A percentile compares a stretch with the other conserved stretches of the same genome.
Evolutionary conservation across 2,113 vertebrate genomes (phyloP).

Genomic region (Piprites chloris): DNA sequence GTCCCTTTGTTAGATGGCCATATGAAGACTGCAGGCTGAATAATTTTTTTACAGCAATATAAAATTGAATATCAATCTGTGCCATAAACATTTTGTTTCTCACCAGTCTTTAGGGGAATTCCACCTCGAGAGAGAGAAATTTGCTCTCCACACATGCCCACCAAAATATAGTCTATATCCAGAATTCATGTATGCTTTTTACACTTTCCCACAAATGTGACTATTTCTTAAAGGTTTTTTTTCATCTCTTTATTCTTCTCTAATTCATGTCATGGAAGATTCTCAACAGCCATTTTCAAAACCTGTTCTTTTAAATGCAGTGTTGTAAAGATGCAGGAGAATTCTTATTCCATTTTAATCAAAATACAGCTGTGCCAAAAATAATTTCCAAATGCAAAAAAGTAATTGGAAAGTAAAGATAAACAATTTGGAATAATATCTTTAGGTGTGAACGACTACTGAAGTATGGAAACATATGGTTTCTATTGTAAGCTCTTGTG

Average conservation of each 20-base stretch:
- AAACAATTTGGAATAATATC: background rate
- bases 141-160: fast-evolving
- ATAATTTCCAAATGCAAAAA: background rate
- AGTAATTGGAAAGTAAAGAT: background rate
- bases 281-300: background rate
- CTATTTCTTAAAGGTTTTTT: background rate
- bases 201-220: background rate
- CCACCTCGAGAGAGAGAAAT: background rate
- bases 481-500: background rate
- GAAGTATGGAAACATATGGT: background rate
- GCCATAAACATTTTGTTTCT: background rate
- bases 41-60: background rate
- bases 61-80: background rate
- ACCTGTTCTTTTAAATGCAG: background rate
- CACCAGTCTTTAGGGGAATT: background rate
- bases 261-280: background rate
- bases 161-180: background rate
- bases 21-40: background rate
- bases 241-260: background rate
- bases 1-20: background rate
- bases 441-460: background rate
- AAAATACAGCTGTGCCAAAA: background rate
- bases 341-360: background rate
- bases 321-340: background rate
- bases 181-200: background rate